Conservation (phyloP, 2,888 invertebrate species). For the Lasioglossum malachurum region DNA sequence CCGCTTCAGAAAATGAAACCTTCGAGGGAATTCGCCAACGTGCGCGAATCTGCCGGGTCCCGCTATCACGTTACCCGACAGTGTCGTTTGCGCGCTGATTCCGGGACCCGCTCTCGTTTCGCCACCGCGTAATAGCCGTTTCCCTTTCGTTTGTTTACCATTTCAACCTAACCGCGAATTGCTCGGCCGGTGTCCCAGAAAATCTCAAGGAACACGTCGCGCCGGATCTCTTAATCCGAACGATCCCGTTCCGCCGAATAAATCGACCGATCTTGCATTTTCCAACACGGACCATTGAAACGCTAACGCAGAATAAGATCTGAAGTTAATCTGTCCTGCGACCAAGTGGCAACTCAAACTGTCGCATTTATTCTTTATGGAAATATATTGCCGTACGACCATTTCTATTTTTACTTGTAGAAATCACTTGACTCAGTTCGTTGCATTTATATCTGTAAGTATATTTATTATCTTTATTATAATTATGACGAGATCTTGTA, state of each 20-base stretch:
- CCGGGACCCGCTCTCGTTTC: constrained; percentile 31
- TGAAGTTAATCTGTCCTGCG: neutral
- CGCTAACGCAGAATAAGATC: neutral
- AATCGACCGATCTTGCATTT: neutral
- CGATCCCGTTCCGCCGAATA: neutral
- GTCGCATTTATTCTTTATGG: neutral
- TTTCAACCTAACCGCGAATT: neutral
- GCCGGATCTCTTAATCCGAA: neutral
- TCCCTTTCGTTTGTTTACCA: constrained; percentile 15
- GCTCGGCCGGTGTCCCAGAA: neutral
- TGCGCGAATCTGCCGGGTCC: constrained; percentile 19
- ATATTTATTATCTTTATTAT: too few relatives aligned
- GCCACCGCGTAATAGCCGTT: constrained; percentile 12
- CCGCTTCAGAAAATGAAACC: constrained; percentile 61
- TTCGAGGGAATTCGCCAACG: constrained; percentile 39
- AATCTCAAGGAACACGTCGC: neutral
- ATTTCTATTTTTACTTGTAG: too few relatives aligned
- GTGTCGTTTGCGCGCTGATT: constrained; percentile 46
- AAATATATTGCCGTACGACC: too few relatives aligned
- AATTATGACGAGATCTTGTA: too few relatives aligned
- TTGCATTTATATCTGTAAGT: too few relatives aligned
- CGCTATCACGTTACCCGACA: constrained; percentile 9
- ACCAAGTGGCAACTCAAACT: neutral
- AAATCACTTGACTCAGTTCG: too few relatives aligned
- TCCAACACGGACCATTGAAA: neutral